Evolutionary conservation across 2,113 vertebrate genomes (phyloP).

Genomic region (Ctenomys sociabilis): DNA sequence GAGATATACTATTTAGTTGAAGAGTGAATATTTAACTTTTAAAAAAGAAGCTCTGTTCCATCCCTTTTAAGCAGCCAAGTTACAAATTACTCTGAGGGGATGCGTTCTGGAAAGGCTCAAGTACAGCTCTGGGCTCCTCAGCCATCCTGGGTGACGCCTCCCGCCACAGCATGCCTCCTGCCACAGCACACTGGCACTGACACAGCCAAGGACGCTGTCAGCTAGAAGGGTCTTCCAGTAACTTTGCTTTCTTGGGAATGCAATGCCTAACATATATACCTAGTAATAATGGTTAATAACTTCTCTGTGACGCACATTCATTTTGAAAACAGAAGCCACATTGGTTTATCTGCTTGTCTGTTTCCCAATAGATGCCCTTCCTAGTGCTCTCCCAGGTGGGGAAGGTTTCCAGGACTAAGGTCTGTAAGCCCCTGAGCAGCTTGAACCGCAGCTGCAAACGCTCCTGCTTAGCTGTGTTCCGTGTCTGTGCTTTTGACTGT

Average conservation of each 20-base stretch:
- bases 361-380: slow-evolving; percentile 88
- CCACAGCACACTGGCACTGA: not conserved
- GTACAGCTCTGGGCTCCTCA: not conserved
- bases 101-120: not conserved
- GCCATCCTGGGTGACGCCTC: not conserved
- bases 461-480: slow-evolving; percentile 80
- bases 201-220: not conserved
- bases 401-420: slow-evolving; percentile 90
- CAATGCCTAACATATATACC: slow-evolving; percentile 16
- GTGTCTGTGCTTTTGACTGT: slow-evolving; percentile 75
- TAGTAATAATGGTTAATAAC: slow-evolving; percentile 62
- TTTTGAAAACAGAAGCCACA: slow-evolving; percentile 75
- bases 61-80: not conserved
- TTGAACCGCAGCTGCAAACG: slow-evolving; percentile 73
- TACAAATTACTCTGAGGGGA: not conserved
- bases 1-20: slow-evolving; percentile 20
- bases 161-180: not conserved
- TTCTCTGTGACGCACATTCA: slow-evolving; percentile 66
- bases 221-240: not conserved
- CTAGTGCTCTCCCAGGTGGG: slow-evolving; percentile 92
- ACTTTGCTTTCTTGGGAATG: slow-evolving; percentile 45
- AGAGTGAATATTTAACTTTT: not conserved
- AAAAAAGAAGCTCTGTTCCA: not conserved
- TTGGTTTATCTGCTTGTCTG: slow-evolving; percentile 79
- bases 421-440: slow-evolving; percentile 88